Conservation (phyloP, 2,797 vertebrate genomes). For the Acipenser transmontanus region DNA sequence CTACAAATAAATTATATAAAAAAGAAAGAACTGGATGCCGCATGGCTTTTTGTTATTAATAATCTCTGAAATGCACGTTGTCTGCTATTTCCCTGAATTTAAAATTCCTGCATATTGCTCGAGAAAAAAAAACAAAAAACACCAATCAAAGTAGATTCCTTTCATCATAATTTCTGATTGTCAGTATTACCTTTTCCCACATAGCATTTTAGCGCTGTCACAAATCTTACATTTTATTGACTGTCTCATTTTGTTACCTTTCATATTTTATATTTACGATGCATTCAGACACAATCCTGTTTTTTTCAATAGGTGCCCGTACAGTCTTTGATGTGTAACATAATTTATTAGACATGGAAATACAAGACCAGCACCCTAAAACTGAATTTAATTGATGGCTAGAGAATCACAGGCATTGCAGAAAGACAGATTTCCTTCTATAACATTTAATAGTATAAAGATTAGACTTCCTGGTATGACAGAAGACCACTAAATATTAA, state of each 20-base stretch:
- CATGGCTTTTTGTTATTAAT: not conserved
- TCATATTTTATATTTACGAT: slow-evolving; percentile 88
- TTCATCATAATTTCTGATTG: slow-evolving; percentile 82
- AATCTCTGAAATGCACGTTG: slow-evolving; percentile 39
- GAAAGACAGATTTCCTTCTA: slow-evolving; percentile 50
- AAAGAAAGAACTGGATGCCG: too few species aligned
- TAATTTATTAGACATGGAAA: slow-evolving; percentile 87
- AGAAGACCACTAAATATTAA: slow-evolving; percentile 11
- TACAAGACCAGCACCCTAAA: slow-evolving; percentile 66
- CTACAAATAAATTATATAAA: too few species aligned
- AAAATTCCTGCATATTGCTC: slow-evolving; percentile 49
- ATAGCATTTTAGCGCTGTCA: slow-evolving; percentile 65
- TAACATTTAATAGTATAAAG: slow-evolving; percentile 25
- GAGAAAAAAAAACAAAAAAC: slow-evolving; percentile 71
- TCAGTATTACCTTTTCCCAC: slow-evolving; percentile 67
- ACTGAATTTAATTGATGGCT: slow-evolving; percentile 80
- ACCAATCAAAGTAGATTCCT: slow-evolving; percentile 82
- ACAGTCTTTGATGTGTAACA: slow-evolving; percentile 72
- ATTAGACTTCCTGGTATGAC: not conserved
- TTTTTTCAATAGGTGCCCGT: slow-evolving; percentile 75
- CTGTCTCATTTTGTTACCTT: slow-evolving; percentile 80
- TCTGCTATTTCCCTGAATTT: slow-evolving; percentile 57
- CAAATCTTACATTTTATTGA: slow-evolving; percentile 86
- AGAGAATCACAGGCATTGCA: slow-evolving; percentile 65
- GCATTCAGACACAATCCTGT: slow-evolving; percentile 70